Evolutionary conservation across 2,113 vertebrate genomes (phyloP), one percentile per base, ranked within the genome.

Genomic region (Cyprinodon variegatus): DNA sequence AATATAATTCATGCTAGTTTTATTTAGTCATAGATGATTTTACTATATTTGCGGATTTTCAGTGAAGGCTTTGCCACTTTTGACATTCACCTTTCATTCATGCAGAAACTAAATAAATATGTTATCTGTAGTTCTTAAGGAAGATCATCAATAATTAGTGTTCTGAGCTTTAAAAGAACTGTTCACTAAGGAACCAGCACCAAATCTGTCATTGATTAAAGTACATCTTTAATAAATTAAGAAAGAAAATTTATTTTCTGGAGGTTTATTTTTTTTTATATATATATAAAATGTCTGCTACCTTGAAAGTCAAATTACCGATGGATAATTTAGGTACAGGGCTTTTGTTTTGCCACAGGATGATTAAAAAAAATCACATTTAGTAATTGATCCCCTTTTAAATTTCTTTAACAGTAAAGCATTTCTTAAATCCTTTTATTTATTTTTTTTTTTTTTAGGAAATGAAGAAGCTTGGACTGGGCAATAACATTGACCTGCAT

Each of bases 401-500:
- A n/a, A 6, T 10, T 66, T 3, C 45, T 59, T 72, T 39, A 22
- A 53, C 11, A 39, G 12, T 29, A 13, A 62, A 46, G 61, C 40
- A 63, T 84, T 68, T 14, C 9, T 68, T 0, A 29, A 29, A 29
- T 29, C 29, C 29, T 29, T 29, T 29, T 29, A 29, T 29, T 29
- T 29, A 29, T 65, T 74, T 11, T 66, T 68, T 74, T 20, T 59
- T 3, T 36, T 71, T 66, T 5, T 53, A 99, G 98, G 98, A 99
- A 89, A 70, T 99, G 86, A 94, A 97, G 91, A 98, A 98, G 84
- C 94, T 99, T 0, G 97, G 98, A 0, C 93, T 99, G 14, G 91
- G 96, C 1, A 91, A 95, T 2, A 94, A 95, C 0, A 95, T 99
- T 83, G 95, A 98, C 72, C 92, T 99, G 41, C 94, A 97, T 0